Base-by-base conservation (phyloP, 2,888 invertebrate species). In the Hanleya hanleyi region DNA sequence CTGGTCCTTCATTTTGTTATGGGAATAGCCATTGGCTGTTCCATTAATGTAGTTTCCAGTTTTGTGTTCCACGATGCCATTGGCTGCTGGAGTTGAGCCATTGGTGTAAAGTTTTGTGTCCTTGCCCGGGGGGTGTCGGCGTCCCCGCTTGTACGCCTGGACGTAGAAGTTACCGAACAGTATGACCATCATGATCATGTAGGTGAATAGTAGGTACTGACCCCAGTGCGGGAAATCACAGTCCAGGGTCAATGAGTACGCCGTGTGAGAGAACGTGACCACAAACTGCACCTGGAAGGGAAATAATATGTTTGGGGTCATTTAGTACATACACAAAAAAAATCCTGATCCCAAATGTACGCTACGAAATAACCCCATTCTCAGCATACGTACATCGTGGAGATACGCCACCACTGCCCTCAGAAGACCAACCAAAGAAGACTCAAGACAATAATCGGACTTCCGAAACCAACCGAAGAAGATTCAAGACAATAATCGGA, bases 121-220 rank as follows among this genome's bases (percentile, higher is more conserved):
- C 29, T 57, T 51, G 7, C 33, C 66, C 15, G 65, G 51, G 9
- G 49, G 22, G 5, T 33, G 49, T 71, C 66, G 65, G 22, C 67
- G n/a, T 22, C 18, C 18, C 18, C 37, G 35, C 26, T n/a, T 81
- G 73, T 87, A 87, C 4, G 86, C 77, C 67, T 86, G 83, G 70
- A 84, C 67, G 93, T 97, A 98, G 93, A 97, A 98, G 91, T 97
- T 96, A 88, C 95, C 95, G 93, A 98, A 98, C 69, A 98, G 93
- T 93, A 96, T 95, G 93, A 96, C 95, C 94, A 98, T 97, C 93
- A 96, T 94, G 75, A 97, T 96, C 91, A 97, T 97, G 95, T 96
- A 97, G 67, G 84, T 82, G 41, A 86, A 83, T 51, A 92, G 88
- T 94, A 93, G 83, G 91, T 94, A 77, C 75, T 88, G 84, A 15